Conservation (phyloP, 2,797 vertebrate species). For the Garrulus glandarius region DNA sequence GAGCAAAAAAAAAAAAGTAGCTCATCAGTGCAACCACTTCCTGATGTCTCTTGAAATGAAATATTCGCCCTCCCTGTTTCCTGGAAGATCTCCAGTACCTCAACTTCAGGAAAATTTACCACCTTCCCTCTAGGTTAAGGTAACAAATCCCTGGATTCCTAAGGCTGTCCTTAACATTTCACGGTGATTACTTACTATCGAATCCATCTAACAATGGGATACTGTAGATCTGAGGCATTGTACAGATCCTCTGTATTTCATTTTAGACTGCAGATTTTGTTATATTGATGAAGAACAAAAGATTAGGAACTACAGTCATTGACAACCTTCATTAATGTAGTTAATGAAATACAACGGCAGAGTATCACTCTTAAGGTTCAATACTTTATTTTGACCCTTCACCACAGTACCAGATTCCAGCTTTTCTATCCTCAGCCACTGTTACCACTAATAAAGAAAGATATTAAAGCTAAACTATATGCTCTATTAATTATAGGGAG, state of each 20-base stretch:
- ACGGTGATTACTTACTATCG: not conserved
- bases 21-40: not conserved
- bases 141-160: not conserved
- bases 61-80: not conserved
- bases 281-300: not conserved
- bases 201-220: not conserved
- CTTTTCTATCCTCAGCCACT: not conserved
- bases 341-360: not conserved
- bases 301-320: not conserved
- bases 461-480: conserved; percentile 52
- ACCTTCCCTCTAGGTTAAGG: not conserved
- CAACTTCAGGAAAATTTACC: not conserved
- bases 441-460: conserved; percentile 22
- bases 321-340: not conserved
- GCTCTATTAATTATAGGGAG: conserved; percentile 73
- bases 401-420: not conserved
- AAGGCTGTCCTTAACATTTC: not conserved
- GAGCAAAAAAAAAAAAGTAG: not conserved
- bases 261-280: not conserved
- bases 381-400: not conserved
- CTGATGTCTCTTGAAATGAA: not conserved
- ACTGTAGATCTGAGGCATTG: not conserved
- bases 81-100: not conserved
- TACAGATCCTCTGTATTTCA: not conserved
- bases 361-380: not conserved